A percentile compares a stretch with the other conserved stretches of the same genome.
Conservation (phyloP, 2,888 invertebrate genomes). For the Toxonevra muliebris region DNA sequence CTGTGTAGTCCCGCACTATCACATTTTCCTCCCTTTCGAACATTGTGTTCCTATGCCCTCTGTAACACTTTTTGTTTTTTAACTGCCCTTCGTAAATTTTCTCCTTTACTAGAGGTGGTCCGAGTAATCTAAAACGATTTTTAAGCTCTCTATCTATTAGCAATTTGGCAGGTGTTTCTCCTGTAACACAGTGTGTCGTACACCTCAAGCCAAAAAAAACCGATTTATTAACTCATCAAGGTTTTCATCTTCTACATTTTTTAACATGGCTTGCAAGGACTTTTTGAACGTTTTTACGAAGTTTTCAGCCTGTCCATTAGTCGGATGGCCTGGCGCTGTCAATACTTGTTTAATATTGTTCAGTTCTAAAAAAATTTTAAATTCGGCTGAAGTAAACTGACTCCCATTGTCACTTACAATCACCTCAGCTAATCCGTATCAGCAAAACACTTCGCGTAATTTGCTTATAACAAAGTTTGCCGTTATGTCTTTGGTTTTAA, state of each 20-base stretch:
- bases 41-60: constrained; percentile 17
- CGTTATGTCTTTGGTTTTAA: constrained; percentile 39
- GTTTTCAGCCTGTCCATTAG: constrained; percentile 26
- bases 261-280: constrained; percentile 11
- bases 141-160: constrained; percentile 20
- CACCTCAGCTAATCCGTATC: constrained; percentile 30
- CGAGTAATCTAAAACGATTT: constrained; percentile 27
- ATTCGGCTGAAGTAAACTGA: constrained; percentile 22
- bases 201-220: constrained; percentile 28
- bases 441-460: constrained; percentile 34
- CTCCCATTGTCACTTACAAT: constrained; percentile 37
- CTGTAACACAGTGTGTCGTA: constrained; percentile 25
- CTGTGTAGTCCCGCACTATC: constrained; percentile 27
- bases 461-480: constrained; percentile 33
- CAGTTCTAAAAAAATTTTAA: background rate
- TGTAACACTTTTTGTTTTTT: constrained; percentile 22
- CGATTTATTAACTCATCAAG: constrained; percentile 26
- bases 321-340: constrained; percentile 39
- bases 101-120: constrained; percentile 24
- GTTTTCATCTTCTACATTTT: constrained; percentile 13
- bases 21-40: constrained; percentile 22
- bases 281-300: constrained; percentile 23
- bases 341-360: constrained; percentile 28
- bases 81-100: constrained; percentile 23
- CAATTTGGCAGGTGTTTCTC: constrained; percentile 23